These are phyloP conservation scores for Glyptemys insculpta DNA, from an alignment of 2,797 vertebrate genomes.

Conservation along the genomic window DNA sequence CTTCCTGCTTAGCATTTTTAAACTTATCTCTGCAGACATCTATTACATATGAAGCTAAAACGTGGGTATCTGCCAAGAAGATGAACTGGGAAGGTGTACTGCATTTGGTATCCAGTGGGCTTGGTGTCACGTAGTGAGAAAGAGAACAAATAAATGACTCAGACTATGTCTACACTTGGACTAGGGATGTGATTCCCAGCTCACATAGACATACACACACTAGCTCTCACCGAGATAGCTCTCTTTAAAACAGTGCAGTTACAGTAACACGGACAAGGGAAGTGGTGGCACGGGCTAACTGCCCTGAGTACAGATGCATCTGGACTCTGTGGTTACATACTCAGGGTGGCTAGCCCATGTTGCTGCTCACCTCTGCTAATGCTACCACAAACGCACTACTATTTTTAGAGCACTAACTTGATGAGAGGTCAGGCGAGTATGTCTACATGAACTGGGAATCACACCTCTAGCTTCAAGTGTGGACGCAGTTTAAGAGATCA, in stretches of 20 bases:
- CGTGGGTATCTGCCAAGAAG: background rate
- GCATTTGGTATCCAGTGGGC: slow-evolving; percentile 10
- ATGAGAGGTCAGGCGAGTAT: background rate
- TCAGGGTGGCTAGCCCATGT: background rate
- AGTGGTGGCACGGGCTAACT: background rate
- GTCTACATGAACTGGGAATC: background rate
- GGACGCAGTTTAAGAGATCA: background rate
- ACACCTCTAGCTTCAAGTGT: background rate
- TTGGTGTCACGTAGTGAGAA: slow-evolving; percentile 33
- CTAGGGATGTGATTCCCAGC: background rate
- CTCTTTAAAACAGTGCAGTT: background rate
- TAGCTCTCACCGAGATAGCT: background rate
- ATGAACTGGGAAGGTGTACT: background rate
- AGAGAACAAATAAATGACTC: background rate
- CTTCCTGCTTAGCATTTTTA: slow-evolving; percentile 48
- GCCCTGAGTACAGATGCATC: background rate
- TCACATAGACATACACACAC: background rate
- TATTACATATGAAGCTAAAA: slow-evolving; percentile 26
- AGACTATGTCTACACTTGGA: background rate
- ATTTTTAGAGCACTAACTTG: background rate
- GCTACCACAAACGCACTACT: background rate
- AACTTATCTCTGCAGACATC: slow-evolving; percentile 32
- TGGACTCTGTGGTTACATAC: too few species aligned
- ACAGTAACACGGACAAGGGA: background rate
- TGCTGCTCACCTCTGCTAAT: background rate